Evolutionary conservation across 2,113 vertebrate species (phyloP), one percentile per base, ranked within the genome.

Genomic region (Gavialis gangeticus): DNA sequence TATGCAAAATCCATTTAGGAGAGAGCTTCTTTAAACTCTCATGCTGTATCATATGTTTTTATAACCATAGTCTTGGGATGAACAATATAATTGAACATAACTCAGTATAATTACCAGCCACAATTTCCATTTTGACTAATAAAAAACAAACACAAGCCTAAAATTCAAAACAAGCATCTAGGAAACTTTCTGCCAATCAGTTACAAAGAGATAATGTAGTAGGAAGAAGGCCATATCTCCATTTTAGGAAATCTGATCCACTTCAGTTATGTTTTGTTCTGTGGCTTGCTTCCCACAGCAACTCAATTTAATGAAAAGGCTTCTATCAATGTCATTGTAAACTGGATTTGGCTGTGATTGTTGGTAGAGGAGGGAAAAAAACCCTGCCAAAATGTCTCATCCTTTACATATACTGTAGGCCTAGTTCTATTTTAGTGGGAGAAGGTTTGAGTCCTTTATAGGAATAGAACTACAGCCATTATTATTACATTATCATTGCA

Each of bases 61-160:
- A 82, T 90, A 88, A 82, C 27, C 0, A 0, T 79, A 83, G 62
- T 87, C 85, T 67, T 82, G 54, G 54, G 78, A 80, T 89, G 85
- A 96, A 89, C 79, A 90, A 78, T 77, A 87, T 25, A 63, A 63
- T 25, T 63, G 24, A 27, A 63, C 56, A 66, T 82, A 95, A 94
- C 76, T 81, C 94, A 95, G 93, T 81, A 77, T 81, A 79, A 94
- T 95, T 95, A 94, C 82, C 87, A 93, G 79, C 84, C 88, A 71
- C 91, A 88, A 96, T 87, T 95, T 91, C 82, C 8, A 0, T 92
- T 90, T 87, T n/a, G 59, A 95, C 75, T 63, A 73, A 59, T 93
- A 90, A 87, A 94, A 95, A 79, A 7, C 10, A 62, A 93, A 92
- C 82, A 94, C 59, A 87, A 79, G 80, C 66, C 82, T 87, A 95